Percentiles rank a stretch among this genome's conserved stretches.
Evolutionary conservation across 23 tunicate genomes (phyloP).

Genomic region (Ciona savignyi): DNA sequence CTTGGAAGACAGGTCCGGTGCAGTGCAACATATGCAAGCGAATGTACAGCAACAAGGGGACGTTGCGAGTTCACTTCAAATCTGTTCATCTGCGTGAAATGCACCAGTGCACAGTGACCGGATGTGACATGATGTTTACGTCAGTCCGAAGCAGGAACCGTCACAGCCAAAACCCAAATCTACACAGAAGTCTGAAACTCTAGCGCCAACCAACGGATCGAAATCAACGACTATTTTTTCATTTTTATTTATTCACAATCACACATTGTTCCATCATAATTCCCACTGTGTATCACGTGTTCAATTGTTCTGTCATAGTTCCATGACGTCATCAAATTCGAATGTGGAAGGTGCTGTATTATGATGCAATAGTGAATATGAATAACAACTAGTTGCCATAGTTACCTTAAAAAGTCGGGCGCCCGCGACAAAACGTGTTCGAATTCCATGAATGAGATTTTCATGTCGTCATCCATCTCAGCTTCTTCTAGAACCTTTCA

Average conservation of each 20-base stretch:
- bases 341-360: neutral
- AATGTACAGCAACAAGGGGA: constrained; percentile 97
- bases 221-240: no score
- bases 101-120: constrained; percentile 94
- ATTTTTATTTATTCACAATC: no score
- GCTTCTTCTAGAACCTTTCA: constrained; percentile 60
- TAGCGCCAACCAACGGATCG: constrained; percentile 13
- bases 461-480: constrained; percentile 84
- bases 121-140: constrained; percentile 90
- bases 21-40: constrained; percentile 80
- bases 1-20: constrained; percentile 95
- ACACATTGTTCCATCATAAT: neutral
- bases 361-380: neutral
- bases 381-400: neutral
- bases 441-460: constrained; percentile 78
- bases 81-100: constrained; percentile 89
- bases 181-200: constrained; percentile 62
- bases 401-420: constrained; percentile 65
- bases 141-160: constrained; percentile 90
- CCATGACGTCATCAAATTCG: neutral
- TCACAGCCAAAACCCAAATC: constrained; percentile 91
- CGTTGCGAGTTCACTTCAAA: constrained; percentile 86
- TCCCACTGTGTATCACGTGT: neutral
- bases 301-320: neutral
- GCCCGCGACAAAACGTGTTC: constrained; percentile 68